Evolutionary conservation across 2,888 invertebrate genomes (phyloP).

Genomic region (Eupithecia vulgata): DNA sequence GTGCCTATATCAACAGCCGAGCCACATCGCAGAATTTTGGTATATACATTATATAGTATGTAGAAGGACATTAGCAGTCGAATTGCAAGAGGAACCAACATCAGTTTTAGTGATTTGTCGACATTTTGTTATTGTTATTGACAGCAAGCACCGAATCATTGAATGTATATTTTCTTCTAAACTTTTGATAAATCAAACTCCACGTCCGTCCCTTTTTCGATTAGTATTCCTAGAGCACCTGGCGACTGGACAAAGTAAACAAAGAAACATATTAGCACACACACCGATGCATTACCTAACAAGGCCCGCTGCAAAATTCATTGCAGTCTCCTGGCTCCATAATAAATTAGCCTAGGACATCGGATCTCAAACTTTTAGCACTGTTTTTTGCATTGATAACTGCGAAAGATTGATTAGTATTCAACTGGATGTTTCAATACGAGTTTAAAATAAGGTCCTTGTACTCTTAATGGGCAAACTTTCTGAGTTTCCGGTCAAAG

Average conservation of each 20-base stretch:
- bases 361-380: constrained; percentile 47
- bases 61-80: neutral
- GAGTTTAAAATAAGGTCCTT: neutral
- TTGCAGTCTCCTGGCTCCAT: constrained; percentile 55
- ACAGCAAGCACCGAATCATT: neutral
- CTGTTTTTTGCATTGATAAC: neutral
- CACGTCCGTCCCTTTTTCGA: neutral
- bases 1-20: neutral
- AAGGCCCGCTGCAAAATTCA: constrained; percentile 71
- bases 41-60: neutral
- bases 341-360: constrained; percentile 58
- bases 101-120: neutral
- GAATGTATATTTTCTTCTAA: neutral
- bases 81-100: neutral
- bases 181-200: neutral
- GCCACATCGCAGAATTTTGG: neutral
- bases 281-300: constrained; percentile 61
- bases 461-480: neutral
- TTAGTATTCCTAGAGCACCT: constrained; percentile 44
- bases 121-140: neutral
- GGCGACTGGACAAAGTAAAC: constrained; percentile 51
- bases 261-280: constrained; percentile 58
- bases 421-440: neutral
- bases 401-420: neutral
- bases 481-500: neutral